A percentile compares a stretch with the other conserved stretches of the same genome.
phyloP scores from a whole-genome alignment of 2,113 vertebrate species.

The Chascanopsetta lugubris region DNA sequence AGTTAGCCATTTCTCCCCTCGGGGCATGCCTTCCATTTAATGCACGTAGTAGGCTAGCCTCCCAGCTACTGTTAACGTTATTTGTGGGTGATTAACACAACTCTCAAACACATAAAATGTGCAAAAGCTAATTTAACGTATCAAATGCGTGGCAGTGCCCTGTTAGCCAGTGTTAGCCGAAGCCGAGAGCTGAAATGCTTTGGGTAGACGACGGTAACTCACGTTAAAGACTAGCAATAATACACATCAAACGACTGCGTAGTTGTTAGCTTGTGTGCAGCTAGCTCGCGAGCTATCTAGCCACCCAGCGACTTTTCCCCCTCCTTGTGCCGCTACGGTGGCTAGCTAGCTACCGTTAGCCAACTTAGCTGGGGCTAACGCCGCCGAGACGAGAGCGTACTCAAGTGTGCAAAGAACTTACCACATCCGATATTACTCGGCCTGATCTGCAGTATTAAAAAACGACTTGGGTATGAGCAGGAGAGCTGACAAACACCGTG shows the following conservation, averaged over 20 bases:
- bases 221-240: conserved; percentile 35
- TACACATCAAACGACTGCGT: conserved; percentile 71
- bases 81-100: conserved; percentile 6
- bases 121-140: conserved; percentile 29
- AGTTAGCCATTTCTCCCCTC: not conserved
- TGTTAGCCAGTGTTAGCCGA: conserved; percentile 23
- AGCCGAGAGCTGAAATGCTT: conserved; percentile 7
- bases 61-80: conserved; percentile 19
- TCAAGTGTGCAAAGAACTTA: conserved; percentile 82
- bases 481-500: conserved; percentile 56
- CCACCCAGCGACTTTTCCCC: conserved; percentile 68
- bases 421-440: conserved; percentile 87
- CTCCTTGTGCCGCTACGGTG: conserved; percentile 55
- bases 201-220: conserved; percentile 23
- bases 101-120: conserved; percentile 20
- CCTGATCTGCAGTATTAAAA: conserved; percentile 82
- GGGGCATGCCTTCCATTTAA: conserved; percentile 10
- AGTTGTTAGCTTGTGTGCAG: conserved; percentile 71
- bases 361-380: conserved; percentile 70
- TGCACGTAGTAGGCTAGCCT: conserved; percentile 46
- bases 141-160: conserved; percentile 26
- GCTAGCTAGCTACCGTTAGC: conserved; percentile 70
- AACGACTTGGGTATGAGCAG: conserved; percentile 60
- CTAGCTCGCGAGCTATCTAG: conserved; percentile 70
- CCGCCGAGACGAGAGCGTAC: conserved; percentile 52